Evolutionary conservation across 2,888 invertebrate species (phyloP).

Genomic region (Conops quadrifasciatus): DNA sequence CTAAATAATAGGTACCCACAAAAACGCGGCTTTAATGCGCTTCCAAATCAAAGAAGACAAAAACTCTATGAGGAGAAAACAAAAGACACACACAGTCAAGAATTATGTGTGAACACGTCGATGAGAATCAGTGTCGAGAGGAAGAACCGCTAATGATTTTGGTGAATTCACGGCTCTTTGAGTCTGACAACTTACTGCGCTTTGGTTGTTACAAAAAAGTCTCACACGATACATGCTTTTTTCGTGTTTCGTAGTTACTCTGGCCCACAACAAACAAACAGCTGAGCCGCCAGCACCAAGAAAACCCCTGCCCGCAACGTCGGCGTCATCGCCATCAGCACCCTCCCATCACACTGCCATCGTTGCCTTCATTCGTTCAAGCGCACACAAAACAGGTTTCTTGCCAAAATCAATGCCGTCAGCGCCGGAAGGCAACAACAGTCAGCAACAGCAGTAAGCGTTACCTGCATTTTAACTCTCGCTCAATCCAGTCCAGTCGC

Average conservation of each 20-base stretch:
- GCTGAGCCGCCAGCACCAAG: slow-evolving; percentile 18
- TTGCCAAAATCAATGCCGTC: not conserved
- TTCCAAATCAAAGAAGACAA: not conserved
- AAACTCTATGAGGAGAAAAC: not conserved
- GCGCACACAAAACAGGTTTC: not conserved
- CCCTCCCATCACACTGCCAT: no score
- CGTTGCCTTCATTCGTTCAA: no score
- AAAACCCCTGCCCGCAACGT: not conserved
- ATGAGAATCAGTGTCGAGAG: not conserved
- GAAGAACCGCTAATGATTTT: not conserved
- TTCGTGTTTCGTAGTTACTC: not conserved
- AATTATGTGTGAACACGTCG: not conserved
- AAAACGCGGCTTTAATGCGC: no score
- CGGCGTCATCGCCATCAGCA: not conserved
- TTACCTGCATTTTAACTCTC: no score
- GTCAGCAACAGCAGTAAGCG: not conserved
- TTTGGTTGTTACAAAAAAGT: slow-evolving; percentile 4
- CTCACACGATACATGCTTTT: slow-evolving; percentile 14
- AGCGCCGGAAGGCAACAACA: not conserved
- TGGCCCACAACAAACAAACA: slow-evolving; percentile 18
- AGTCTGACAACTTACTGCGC: no score
- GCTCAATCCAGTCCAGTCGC: not conserved
- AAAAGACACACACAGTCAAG: not conserved
- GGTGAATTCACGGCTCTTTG: slow-evolving; percentile 17
- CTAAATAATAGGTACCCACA: no score